A percentile compares a stretch with the other conserved stretches of the same genome.
These are phyloP conservation scores for Nemotelus pantherinus DNA, from an alignment of 2,888 invertebrate genomes.

Conservation along the genomic window DNA sequence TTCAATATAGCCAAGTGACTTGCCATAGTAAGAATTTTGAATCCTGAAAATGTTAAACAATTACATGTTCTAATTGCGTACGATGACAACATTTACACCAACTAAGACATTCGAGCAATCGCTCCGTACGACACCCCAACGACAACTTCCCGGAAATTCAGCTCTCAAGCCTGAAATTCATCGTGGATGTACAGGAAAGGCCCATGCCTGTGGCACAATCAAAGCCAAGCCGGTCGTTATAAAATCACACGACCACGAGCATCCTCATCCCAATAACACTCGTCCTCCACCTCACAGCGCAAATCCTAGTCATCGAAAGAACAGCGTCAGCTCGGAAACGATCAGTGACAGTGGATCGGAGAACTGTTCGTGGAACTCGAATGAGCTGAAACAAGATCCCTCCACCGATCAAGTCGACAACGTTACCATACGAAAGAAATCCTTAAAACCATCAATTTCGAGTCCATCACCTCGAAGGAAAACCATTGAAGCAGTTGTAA, in stretches of 20 bases:
- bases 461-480: slow-evolving; percentile 34
- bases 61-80: neutral
- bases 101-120: slow-evolving; percentile 63
- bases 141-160: slow-evolving; percentile 48
- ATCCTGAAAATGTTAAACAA: slow-evolving; percentile 1
- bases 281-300: slow-evolving; percentile 28
- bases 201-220: slow-evolving; percentile 75
- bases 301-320: slow-evolving; percentile 52
- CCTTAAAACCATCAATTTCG: slow-evolving; percentile 41
- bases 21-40: too few relatives aligned
- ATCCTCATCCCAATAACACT: slow-evolving; percentile 39
- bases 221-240: slow-evolving; percentile 56
- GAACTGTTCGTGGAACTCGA: slow-evolving; percentile 58
- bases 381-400: slow-evolving; percentile 49
- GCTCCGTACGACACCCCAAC: slow-evolving; percentile 59
- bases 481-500: slow-evolving; percentile 16
- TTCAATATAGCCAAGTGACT: too few relatives aligned
- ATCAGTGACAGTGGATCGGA: slow-evolving; percentile 64
- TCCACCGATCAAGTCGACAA: slow-evolving; percentile 27
- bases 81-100: slow-evolving; percentile 60
- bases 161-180: slow-evolving; percentile 66
- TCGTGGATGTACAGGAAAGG: slow-evolving; percentile 78
- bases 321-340: slow-evolving; percentile 64
- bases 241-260: slow-evolving; percentile 50
- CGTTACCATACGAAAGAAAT: slow-evolving; percentile 3